Conservation (phyloP, 2,113 vertebrate species). For the Pholis gunnellus region DNA sequence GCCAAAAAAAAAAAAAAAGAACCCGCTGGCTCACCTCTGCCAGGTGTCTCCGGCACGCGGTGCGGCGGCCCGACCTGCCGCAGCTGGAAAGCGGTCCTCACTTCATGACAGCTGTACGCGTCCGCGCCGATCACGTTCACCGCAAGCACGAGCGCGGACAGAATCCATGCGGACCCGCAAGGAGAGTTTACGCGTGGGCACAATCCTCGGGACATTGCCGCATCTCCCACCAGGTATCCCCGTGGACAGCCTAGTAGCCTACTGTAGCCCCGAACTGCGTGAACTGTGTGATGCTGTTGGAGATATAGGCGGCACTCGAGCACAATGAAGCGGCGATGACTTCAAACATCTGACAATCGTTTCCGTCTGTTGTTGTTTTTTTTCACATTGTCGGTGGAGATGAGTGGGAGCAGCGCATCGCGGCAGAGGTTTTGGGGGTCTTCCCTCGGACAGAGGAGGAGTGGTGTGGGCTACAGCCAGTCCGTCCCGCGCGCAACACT, state of each 20-base stretch:
- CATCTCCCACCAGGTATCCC: slow-evolving; percentile 81
- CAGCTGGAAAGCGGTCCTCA: slow-evolving; percentile 91
- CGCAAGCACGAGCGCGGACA: slow-evolving; percentile 73
- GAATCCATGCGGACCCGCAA: slow-evolving; percentile 74
- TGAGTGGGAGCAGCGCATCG: slow-evolving; percentile 62
- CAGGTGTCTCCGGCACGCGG: slow-evolving; percentile 91
- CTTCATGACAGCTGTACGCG: slow-evolving; percentile 91
- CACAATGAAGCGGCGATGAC: slow-evolving; percentile 50
- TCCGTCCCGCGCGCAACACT: slow-evolving; percentile 69
- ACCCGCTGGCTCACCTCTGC: slow-evolving; percentile 85
- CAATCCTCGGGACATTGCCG: slow-evolving; percentile 84
- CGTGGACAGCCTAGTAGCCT: slow-evolving; percentile 42
- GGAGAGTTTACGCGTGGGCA: slow-evolving; percentile 80
- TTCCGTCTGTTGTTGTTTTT: slow-evolving; percentile 37
- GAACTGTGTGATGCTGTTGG: slow-evolving; percentile 43
- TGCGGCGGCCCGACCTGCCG: slow-evolving; percentile 89
- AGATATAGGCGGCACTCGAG: slow-evolving; percentile 29
- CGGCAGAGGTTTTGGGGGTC: slow-evolving; percentile 46
- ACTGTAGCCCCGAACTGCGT: slow-evolving; percentile 42
- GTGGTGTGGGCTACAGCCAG: slow-evolving; percentile 58
- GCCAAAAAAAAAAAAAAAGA: neutral
- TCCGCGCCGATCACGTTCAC: slow-evolving; percentile 68
- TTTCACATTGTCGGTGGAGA: slow-evolving; percentile 77
- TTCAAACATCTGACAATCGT: slow-evolving; percentile 68
- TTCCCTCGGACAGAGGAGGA: slow-evolving; percentile 54